Base-by-base conservation (phyloP, 2,113 vertebrate species). In the Thomomys bottae region DNA sequence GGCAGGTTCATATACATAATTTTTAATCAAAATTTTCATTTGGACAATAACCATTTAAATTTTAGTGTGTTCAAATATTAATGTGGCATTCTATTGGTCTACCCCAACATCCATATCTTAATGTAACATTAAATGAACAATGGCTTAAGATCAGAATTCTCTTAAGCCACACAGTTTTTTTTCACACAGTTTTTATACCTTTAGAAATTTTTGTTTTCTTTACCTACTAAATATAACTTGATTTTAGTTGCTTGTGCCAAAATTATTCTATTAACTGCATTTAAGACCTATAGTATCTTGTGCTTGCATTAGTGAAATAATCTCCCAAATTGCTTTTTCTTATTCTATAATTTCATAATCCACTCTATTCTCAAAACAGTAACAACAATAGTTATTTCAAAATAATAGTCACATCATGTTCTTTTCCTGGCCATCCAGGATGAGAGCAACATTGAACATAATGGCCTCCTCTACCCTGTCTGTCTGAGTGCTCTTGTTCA, bases 401-500 rank as follows among this genome's bases (percentile, higher is more conserved):
- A 83, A 61, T 72, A 68, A 73, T 24, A 42, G 14, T 28, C 42
- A 66, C 42, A 66, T 59, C 7, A 45, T 17, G 10, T 34, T 34
- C 9, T 3, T 67, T 49, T 3, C 36, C 14, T 66, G 21, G 15
- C 9, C 26, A 81, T 21, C 18, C 7, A 72, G 17, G 83, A 64
- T 21, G 36, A 59, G 2, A 85, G 20, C 24, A 40, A 32, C 28
- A 34, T 71, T 61, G 11, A 77, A 30, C 1, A 10, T 6, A 21
- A 7, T 14, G 15, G 0, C 1, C 8, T 23, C 6, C 15, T 2
- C 32, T 20, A 1, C 2, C 20, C 8, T 24, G 4, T 34, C 1
- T 45, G 17, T 66, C 23, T 15, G 18, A 34, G 6, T 54, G 21
- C 23, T 15, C 17, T 6, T 23, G 54, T 21, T 11, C 4, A 12